phyloP scores from a whole-genome alignment of 2,888 invertebrate species.

The Acholoe squamosa region DNA sequence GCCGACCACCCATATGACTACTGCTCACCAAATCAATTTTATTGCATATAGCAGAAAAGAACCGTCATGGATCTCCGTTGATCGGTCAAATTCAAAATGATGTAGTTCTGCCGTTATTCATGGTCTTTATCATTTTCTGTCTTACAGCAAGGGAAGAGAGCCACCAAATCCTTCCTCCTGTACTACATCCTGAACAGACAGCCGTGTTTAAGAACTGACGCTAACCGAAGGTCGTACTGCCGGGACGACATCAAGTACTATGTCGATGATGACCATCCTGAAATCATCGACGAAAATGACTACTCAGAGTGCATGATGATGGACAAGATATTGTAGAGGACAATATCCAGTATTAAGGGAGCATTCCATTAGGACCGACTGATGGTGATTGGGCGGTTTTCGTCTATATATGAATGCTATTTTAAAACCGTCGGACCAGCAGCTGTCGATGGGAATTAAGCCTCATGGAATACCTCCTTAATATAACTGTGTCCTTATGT shows the following conservation, averaged over 20 bases:
- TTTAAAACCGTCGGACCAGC: neutral
- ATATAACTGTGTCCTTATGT: neutral
- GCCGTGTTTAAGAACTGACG: constrained; percentile 53
- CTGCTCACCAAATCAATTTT: too few species aligned
- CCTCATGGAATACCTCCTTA: neutral
- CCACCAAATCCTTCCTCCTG: constrained; percentile 76
- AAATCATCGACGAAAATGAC: constrained; percentile 71
- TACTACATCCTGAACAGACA: constrained; percentile 64
- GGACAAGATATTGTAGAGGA: constrained; percentile 63
- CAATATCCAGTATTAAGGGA: neutral
- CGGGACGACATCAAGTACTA: constrained; percentile 68
- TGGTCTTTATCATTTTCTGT: too few species aligned
- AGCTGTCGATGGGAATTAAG: neutral
- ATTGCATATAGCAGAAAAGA: too few species aligned
- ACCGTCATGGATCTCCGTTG: too few species aligned
- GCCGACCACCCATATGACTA: too few species aligned
- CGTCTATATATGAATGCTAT: too few species aligned
- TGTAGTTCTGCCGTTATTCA: too few species aligned
- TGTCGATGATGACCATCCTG: constrained; percentile 71
- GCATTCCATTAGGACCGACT: neutral
- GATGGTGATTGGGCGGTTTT: too few species aligned
- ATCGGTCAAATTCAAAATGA: too few species aligned
- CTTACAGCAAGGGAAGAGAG: constrained; percentile 78
- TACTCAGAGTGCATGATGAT: constrained; percentile 69
- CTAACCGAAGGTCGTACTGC: constrained; percentile 63